These are phyloP conservation scores for Orthosia incerta DNA, from an alignment of 2,888 invertebrate species.

Conservation along the genomic window DNA sequence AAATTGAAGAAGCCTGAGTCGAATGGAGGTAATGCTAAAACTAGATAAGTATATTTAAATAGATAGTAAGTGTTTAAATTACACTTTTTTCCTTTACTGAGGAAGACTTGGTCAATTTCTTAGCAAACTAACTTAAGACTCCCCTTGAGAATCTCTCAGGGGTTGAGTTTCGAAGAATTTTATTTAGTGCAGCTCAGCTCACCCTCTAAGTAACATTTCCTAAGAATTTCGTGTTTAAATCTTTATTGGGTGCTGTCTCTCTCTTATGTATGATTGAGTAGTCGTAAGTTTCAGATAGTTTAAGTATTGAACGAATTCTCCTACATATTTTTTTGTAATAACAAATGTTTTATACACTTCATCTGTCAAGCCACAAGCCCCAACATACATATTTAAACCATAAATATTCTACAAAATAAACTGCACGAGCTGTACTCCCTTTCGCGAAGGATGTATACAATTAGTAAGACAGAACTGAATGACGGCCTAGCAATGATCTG, in stretches of 20 bases:
- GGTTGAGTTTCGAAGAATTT: conserved; percentile 19
- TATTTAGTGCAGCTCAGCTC: background rate
- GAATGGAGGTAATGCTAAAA: no score
- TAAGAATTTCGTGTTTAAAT: background rate
- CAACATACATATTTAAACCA: background rate
- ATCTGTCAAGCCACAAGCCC: background rate
- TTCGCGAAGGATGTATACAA: conserved; percentile 19
- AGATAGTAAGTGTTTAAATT: background rate
- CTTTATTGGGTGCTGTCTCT: background rate
- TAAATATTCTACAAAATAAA: background rate
- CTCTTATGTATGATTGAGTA: background rate
- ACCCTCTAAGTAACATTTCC: background rate
- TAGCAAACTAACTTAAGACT: conserved; percentile 1
- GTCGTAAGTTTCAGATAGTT: no score
- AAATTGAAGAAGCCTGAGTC: no score
- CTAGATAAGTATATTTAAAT: no score
- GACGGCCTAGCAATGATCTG: conserved; percentile 26
- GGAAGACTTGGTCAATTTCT: background rate
- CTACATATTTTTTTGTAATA: background rate
- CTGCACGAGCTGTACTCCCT: background rate
- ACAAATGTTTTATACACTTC: background rate
- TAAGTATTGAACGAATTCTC: background rate
- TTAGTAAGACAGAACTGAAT: conserved; percentile 19
- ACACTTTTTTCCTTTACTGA: background rate
- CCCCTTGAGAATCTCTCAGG: background rate